Evolutionary conservation across 2,888 invertebrate species (phyloP).

Genomic region (Digitonthophagus gazella): DNA sequence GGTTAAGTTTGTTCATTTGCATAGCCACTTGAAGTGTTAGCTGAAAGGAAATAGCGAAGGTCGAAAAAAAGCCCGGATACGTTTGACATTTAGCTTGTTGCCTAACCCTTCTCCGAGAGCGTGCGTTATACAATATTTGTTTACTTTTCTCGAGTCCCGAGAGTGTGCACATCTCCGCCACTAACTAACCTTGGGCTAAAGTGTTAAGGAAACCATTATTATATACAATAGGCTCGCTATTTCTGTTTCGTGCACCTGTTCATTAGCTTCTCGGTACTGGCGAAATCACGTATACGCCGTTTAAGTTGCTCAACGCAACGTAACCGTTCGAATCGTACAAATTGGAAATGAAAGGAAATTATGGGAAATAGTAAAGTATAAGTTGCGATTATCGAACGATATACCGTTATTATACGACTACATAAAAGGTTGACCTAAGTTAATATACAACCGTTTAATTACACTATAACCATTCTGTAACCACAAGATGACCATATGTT

Average conservation of each 20-base stretch:
- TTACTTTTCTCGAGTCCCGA: not conserved
- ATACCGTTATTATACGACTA: not conserved
- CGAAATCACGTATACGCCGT: too few species aligned
- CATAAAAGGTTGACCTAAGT: not conserved
- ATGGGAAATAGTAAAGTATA: not conserved
- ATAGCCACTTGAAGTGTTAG: not conserved
- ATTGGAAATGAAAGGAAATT: not conserved
- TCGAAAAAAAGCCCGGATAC: not conserved
- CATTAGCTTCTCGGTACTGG: too few species aligned
- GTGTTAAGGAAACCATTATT: not conserved
- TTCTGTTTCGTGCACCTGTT: not conserved
- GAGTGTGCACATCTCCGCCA: not conserved
- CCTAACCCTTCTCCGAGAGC: not conserved
- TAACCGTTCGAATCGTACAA: not conserved
- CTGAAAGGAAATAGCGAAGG: not conserved
- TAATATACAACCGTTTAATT: too few species aligned
- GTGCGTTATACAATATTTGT: not conserved
- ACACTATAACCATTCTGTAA: too few species aligned
- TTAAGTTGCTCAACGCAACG: too few species aligned
- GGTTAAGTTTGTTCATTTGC: not conserved
- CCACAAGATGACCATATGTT: too few species aligned
- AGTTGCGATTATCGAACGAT: not conserved
- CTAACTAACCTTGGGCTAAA: not conserved
- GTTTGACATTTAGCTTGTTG: not conserved
- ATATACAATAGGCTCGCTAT: not conserved